Evolutionary conservation across 2,888 invertebrate genomes (phyloP), one percentile per base, ranked within the genome.

Genomic region (Aproaerema taeniolella): DNA sequence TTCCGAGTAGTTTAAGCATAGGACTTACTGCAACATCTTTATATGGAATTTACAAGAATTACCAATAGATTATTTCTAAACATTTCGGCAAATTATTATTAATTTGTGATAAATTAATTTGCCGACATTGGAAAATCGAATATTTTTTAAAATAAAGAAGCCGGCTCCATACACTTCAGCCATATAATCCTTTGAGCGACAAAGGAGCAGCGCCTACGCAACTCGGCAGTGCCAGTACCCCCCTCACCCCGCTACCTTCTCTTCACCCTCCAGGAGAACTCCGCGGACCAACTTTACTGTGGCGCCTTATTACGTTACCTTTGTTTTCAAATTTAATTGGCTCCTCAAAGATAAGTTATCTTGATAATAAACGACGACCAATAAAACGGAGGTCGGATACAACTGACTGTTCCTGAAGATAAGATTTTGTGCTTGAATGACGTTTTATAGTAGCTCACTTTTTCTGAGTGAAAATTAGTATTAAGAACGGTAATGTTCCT

Each of bases 251-350:
- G 41, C 45, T 35, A 44, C 45, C 50, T 42, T 46, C 50, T 42
- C 46, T 50, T 32, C 47, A 41, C 46, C 32, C 45, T 42, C 48
- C 44, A 46, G 51, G 37, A 50, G 28, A 38, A 43, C 45, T 47
- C 43, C 50, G 37, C 29, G 43, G 48, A 35, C 56, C 60, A 55
- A 61, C 60, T 67, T 67, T 66, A 69, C 67, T 66, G 66, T 80
- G 79, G 79, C 82, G 82, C 85, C 79, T 83, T 83, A 83, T 82
- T 82, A 81, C 80, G 81, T 79, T 85, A 82, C 82, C 83, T 83
- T 86, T 85, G 85, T 85, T 83, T 85, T 83, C 77, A 85, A 83
- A 82, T 86, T 85, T 86, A 86, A 86, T 86, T 86, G 85, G 85
- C 77, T 79, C 72, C 79, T 81, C 77, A 71, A 62, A 83, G 85